Evolutionary conservation across 2,888 invertebrate genomes (phyloP).

Genomic region (Mechanitis mazaeus): DNA sequence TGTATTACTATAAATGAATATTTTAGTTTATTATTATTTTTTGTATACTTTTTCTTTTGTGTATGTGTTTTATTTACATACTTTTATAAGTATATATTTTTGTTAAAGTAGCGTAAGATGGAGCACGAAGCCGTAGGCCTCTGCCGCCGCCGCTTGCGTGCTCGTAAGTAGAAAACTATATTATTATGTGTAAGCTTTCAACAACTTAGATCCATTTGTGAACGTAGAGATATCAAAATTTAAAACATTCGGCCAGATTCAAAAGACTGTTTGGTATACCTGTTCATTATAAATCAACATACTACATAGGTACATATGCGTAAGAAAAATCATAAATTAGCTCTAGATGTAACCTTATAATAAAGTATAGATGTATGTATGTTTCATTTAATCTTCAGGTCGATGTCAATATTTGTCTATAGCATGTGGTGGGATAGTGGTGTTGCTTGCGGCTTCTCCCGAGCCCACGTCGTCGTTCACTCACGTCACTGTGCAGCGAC

Average conservation of each 20-base stretch:
- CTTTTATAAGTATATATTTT: slow-evolving; percentile 36
- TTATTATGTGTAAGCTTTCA: slow-evolving; percentile 53
- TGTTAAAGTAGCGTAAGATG: slow-evolving; percentile 16
- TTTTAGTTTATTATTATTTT: slow-evolving; percentile 44
- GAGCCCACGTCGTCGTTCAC: slow-evolving; percentile 40
- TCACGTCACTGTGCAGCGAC: slow-evolving; percentile 34
- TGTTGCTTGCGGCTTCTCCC: slow-evolving; percentile 43
- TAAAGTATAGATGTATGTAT: slow-evolving; percentile 45
- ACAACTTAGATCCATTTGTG: slow-evolving; percentile 64
- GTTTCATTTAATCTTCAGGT: slow-evolving; percentile 52
- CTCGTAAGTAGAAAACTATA: slow-evolving; percentile 44
- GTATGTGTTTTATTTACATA: slow-evolving; percentile 46
- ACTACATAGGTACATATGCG: slow-evolving; percentile 45
- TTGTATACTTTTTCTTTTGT: slow-evolving; percentile 47
- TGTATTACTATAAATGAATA: slow-evolving; percentile 53
- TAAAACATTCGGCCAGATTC: slow-evolving; percentile 81
- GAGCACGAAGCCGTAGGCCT: slow-evolving; percentile 18
- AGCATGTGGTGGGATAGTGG: slow-evolving; percentile 43
- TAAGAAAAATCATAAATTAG: slow-evolving; percentile 55
- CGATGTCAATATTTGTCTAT: slow-evolving; percentile 57
- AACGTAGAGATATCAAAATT: slow-evolving; percentile 71
- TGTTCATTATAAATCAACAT: slow-evolving; percentile 69
- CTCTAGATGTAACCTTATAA: slow-evolving; percentile 56
- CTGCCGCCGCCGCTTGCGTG: slow-evolving; percentile 20
- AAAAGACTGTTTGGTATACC: slow-evolving; percentile 83